A percentile compares a stretch with the other conserved stretches of the same genome.
These are phyloP conservation scores for Pachycephus smyrnensis DNA, from an alignment of 2,888 invertebrate genomes.

Conservation along the genomic window DNA sequence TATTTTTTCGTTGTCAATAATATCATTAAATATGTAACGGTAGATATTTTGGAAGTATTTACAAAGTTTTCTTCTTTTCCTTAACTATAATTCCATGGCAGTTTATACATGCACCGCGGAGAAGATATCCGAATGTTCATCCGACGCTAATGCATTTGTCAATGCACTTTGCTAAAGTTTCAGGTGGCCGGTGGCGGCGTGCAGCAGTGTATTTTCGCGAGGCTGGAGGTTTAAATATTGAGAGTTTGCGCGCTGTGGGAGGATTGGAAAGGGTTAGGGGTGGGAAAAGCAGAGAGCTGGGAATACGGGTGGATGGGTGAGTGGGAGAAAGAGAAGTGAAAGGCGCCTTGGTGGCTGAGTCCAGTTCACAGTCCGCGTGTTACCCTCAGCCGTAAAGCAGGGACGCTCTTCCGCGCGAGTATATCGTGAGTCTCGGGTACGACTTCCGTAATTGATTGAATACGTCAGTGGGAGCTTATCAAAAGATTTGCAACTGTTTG, in stretches of 20 bases:
- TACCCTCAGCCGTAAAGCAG: slow-evolving; percentile 44
- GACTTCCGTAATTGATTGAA: background rate
- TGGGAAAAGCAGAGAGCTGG: slow-evolving; percentile 22
- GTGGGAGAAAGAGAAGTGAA: slow-evolving; percentile 29
- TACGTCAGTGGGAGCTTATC: background rate
- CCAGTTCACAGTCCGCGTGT: slow-evolving; percentile 56
- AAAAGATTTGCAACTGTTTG: background rate
- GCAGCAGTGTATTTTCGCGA: background rate
- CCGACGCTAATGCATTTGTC: background rate
- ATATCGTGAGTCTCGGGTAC: background rate
- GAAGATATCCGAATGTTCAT: background rate
- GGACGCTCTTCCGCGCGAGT: slow-evolving; percentile 22
- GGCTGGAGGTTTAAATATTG: slow-evolving; percentile 35
- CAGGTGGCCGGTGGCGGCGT: background rate
- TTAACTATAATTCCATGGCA: background rate
- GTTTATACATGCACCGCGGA: background rate
- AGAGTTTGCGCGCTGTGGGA: slow-evolving; percentile 44
- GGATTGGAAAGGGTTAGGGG: slow-evolving; percentile 17
- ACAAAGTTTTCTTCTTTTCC: no score
- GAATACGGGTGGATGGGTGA: slow-evolving; percentile 22
- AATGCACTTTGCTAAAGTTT: background rate
- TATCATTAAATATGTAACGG: background rate
- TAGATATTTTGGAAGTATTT: no score
- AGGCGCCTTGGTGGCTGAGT: slow-evolving; percentile 46
- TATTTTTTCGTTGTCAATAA: background rate